Evolutionary conservation across 2,888 invertebrate species (phyloP), one percentile per base, ranked within the genome.

Genomic region (Glaucopsyche alexis): DNA sequence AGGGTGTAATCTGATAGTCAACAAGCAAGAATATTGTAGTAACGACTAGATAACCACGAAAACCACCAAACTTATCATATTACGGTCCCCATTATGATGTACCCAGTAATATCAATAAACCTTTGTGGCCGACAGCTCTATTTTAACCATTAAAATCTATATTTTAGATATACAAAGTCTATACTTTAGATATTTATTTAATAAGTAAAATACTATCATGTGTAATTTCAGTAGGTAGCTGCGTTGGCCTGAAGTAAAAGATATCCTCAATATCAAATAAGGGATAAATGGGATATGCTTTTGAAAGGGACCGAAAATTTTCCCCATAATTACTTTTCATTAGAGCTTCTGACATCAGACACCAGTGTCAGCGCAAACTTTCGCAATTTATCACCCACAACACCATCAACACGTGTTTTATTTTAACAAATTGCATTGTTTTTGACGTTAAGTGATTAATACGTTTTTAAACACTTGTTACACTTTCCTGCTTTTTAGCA

Each of bases 381-480:
- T 45, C 13, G 71, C 42, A 60, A 71, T 71, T 71, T 55, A 71
- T 71, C 71, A 71, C 16, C 7, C 55, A 29, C 71, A 71, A 29
- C 60, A 38, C 13, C 47, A 42, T 71, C 60, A 60, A 19, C 42
- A 19, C 9, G 19, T 71, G 47, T 71, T 71, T 71, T 60, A 71
- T 71, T 60, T 14, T 8, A 60, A 29, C 47, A 60, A 60, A 71
- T 64, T 60, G 55, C 45, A 16, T 60, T 52, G 55, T 71, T 64
- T 60, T 52, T 60, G 42, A 60, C 6, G 45, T 29, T n/a, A 60
- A 13, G 45, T 47, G 60, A 47, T 60, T 45, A 71, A 60, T 70
- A 14, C 11, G 47, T 14, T 8, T 50, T 50, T 50, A 4, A n/a
- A 50, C 13, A 38, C 16, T 6, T 7, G 52, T 11, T 49, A 49